These are phyloP conservation scores for Oncorhynchus nerka DNA, from an alignment of 2,113 vertebrate species.

Conservation along the genomic window DNA sequence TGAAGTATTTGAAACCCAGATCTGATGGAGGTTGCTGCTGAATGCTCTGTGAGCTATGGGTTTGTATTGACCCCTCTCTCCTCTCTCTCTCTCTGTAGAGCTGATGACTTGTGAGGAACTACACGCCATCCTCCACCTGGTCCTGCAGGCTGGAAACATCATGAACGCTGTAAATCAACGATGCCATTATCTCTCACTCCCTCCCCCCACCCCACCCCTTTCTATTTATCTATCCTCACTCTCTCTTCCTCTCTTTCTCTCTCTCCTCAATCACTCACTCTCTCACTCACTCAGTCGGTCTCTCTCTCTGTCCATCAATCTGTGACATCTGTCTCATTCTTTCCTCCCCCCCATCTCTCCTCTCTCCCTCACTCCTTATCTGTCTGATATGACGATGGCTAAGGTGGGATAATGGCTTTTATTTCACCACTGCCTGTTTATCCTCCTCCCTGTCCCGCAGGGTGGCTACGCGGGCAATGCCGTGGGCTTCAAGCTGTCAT, in stretches of 20 bases:
- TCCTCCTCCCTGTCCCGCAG: slow-evolving; percentile 60
- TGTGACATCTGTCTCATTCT: too few species aligned
- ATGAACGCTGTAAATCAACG: slow-evolving; percentile 91
- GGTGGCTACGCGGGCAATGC: slow-evolving; percentile 96
- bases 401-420: neutral
- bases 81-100: slow-evolving; percentile 70
- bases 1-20: too few species aligned
- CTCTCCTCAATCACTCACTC: neutral
- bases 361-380: too few species aligned
- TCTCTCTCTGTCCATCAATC: too few species aligned
- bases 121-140: slow-evolving; percentile 92
- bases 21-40: neutral
- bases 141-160: slow-evolving; percentile 97
- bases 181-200: neutral
- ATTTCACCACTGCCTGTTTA: neutral
- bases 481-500: slow-evolving; percentile 95
- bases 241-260: neutral
- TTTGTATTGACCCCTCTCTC: slow-evolving; percentile 2
- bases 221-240: neutral
- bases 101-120: slow-evolving; percentile 92
- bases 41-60: neutral
- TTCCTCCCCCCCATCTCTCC: too few species aligned
- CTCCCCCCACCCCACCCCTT: too few species aligned
- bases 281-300: neutral
- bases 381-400: too few species aligned